A percentile compares a stretch with the other conserved stretches of the same genome.
Conservation (phyloP, 2,888 invertebrate genomes). For the Digitonthophagus gazella region DNA sequence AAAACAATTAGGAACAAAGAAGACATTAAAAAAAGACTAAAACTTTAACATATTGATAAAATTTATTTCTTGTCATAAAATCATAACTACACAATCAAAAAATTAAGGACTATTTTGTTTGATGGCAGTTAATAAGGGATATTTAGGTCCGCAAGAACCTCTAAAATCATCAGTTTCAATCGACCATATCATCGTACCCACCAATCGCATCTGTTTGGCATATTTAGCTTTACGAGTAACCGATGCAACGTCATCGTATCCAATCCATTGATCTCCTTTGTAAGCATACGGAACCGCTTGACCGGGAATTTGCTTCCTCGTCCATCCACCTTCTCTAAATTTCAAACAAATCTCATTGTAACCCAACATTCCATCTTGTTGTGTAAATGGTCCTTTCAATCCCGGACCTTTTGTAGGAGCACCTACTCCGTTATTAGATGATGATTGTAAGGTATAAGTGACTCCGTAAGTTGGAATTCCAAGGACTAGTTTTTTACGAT, state of each 20-base stretch:
- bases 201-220: not conserved
- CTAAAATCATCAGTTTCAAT: not conserved
- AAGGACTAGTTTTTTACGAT: conserved; percentile 62
- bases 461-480: conserved; percentile 72
- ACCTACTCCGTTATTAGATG: conserved; percentile 53
- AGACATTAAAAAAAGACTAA: too few species aligned
- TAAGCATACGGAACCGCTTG: conserved; percentile 1
- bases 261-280: conserved; percentile 3
- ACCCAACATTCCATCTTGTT: conserved; percentile 53
- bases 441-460: conserved; percentile 58
- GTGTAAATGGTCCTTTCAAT: conserved; percentile 62
- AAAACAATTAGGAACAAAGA: too few species aligned
- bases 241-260: conserved; percentile 3
- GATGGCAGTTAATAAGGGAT: not conserved
- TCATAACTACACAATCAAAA: too few species aligned
- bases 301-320: too few species aligned
- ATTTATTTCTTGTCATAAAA: too few species aligned
- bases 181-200: not conserved
- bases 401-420: conserved; percentile 61
- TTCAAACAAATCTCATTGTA: conserved; percentile 35
- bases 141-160: not conserved
- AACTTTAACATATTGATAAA: too few species aligned
- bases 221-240: not conserved
- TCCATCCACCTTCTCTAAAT: not conserved
- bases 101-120: too few species aligned